Conservation (phyloP, 2,888 invertebrate species). For the Lysandra bellargus region DNA sequence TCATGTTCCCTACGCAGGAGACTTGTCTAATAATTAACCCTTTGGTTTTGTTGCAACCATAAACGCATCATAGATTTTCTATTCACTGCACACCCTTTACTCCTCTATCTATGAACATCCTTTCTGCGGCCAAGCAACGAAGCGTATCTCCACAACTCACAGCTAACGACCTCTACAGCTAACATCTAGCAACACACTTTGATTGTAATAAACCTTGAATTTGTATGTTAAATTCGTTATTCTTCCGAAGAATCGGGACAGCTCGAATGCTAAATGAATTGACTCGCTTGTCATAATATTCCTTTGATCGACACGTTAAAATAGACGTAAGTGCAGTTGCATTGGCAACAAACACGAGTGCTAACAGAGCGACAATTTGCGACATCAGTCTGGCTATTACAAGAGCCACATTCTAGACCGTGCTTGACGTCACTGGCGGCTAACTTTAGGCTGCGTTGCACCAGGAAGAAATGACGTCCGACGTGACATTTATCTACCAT, state of each 20-base stretch:
- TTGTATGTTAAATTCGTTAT: background rate
- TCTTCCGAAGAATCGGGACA: background rate
- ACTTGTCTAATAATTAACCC: background rate
- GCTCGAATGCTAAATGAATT: background rate
- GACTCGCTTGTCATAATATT: background rate
- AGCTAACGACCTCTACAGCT: background rate
- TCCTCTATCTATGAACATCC: slow-evolving; percentile 8
- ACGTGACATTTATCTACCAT: slow-evolving; percentile 52
- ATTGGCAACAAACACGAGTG: slow-evolving; percentile 30
- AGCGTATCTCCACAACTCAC: slow-evolving; percentile 27
- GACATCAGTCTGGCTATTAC: slow-evolving; percentile 47
- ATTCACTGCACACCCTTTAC: slow-evolving; percentile 27
- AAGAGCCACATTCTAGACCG: slow-evolving; percentile 52
- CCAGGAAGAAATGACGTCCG: slow-evolving; percentile 61
- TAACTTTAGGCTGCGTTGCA: slow-evolving; percentile 54
- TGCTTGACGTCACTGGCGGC: slow-evolving; percentile 54
- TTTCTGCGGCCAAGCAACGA: slow-evolving; percentile 8
- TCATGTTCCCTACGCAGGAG: background rate
- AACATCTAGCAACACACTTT: background rate
- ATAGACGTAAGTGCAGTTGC: slow-evolving; percentile 14
- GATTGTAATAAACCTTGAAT: background rate
- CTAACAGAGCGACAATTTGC: slow-evolving; percentile 34
- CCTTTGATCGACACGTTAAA: slow-evolving; percentile 8
- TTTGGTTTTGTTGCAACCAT: slow-evolving; percentile 1
- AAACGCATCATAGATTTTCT: slow-evolving; percentile 26